These are phyloP conservation scores for Drosophila melanogaster DNA, from an alignment of 1,140 invertebrate species.

Conservation along the genomic window Release_6_plus_ISO1_MT NT_033779.5:492501-493000, in stretches of 20 bases:
- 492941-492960: slow-evolving; percentile 42
- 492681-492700: not conserved
- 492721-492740: not conserved
- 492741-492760: not conserved
- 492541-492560: too few species aligned
- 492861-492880: slow-evolving; percentile 38
- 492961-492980: slow-evolving; percentile 70
- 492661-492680: not conserved
- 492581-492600: too few species aligned
- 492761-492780: slow-evolving; percentile 3
- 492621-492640: too few species aligned
- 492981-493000: slow-evolving; percentile 33
- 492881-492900: slow-evolving; percentile 72
- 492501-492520: too few species aligned
- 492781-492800: not conserved
- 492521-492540: too few species aligned
- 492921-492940: slow-evolving; percentile 36
- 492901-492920: slow-evolving; percentile 73
- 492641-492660: not conserved
- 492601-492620: too few species aligned
- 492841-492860: slow-evolving; percentile 15
- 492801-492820: not conserved
- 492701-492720: not conserved
- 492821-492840: slow-evolving; percentile 4
- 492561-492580: too few species aligned